Evolutionary conservation across 2,797 vertebrate genomes (phyloP), one percentile per base, ranked within the genome.

Genomic region (Toxotes lorentzi): DNA sequence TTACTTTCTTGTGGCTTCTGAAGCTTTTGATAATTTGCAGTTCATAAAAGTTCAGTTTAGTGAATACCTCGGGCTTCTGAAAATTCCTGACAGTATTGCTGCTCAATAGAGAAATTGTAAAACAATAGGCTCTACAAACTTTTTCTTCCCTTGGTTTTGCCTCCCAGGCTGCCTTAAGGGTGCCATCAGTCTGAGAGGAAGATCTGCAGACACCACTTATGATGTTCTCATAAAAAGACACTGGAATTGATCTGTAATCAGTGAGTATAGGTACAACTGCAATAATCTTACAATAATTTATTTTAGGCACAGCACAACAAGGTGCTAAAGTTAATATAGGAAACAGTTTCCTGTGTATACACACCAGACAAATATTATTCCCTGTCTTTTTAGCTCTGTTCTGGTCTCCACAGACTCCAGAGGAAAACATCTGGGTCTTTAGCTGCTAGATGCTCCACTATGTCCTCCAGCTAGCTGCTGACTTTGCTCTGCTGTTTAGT

Each of bases 1-100:
- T 10, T 53, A 2, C 9, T 76, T 57, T 77, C 16, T 64, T 7
- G 38, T 65, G 21, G 43, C 34, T 72, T 85, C 35, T 69, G 19
- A 67, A 75, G 58, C 40, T 27, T 4, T 50, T 57, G 58, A 59
- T 67, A 70, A 40, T 47, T 71, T 23, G 10, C 50, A 62, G 30
- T 45, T 73, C 6, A 48, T 5, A 75, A 68, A 30, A 72, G 6
- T 34, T 57, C 19, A 38, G 35, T 63, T 62, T 2, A 48, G 72
- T 76, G 8, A 73, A 61, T 51, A 48, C n/a, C n/a, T 60, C 35
- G 57, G 56, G 65, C 57, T 56, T 32, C 11, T 43, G 38, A 41
- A 16, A 14, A 13, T 50, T 54, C 23, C 57, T 35, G 66, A 17
- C 41, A 5, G 5, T 13, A 11, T 11, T 51, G 50, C 23, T 51